These are phyloP conservation scores for Bombycilla garrulus DNA, from an alignment of 2,113 vertebrate species.

Conservation along the genomic window DNA sequence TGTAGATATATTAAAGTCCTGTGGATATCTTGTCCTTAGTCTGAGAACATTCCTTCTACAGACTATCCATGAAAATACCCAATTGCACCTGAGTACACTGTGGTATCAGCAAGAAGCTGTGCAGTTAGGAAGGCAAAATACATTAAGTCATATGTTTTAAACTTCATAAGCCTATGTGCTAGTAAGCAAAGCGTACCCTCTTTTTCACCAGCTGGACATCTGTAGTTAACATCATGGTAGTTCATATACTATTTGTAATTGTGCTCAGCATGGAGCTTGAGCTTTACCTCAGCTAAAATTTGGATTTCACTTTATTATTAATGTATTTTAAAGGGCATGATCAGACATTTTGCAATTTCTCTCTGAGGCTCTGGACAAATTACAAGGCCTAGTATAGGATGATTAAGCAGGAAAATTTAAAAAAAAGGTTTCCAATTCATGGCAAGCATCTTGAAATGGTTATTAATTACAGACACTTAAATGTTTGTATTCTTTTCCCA, in stretches of 20 bases:
- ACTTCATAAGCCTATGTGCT: background rate
- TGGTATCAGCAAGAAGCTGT: background rate
- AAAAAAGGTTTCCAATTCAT: conserved; percentile 24
- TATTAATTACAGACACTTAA: conserved; percentile 51
- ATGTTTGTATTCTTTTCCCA: conserved; percentile 10
- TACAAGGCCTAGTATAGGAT: background rate
- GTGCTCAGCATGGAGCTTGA: background rate
- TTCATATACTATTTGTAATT: background rate
- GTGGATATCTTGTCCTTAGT: background rate
- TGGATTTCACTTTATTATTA: background rate
- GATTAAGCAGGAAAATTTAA: conserved; percentile 52
- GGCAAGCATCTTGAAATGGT: conserved; percentile 60
- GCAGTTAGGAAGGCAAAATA: background rate
- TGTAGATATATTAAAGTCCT: background rate
- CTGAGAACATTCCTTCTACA: background rate
- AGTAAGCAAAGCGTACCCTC: background rate
- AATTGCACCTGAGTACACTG: background rate
- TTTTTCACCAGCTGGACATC: background rate
- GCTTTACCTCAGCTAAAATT: background rate
- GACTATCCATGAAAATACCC: background rate
- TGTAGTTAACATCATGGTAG: background rate
- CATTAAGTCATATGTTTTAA: background rate
- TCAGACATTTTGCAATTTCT: background rate
- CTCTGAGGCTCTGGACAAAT: background rate
- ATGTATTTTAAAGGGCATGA: background rate